A percentile compares a stretch with the other conserved stretches of the same genome.
phyloP scores from a whole-genome alignment of 1,140 invertebrate species.

The Archegozetes longisetosus region DNA sequence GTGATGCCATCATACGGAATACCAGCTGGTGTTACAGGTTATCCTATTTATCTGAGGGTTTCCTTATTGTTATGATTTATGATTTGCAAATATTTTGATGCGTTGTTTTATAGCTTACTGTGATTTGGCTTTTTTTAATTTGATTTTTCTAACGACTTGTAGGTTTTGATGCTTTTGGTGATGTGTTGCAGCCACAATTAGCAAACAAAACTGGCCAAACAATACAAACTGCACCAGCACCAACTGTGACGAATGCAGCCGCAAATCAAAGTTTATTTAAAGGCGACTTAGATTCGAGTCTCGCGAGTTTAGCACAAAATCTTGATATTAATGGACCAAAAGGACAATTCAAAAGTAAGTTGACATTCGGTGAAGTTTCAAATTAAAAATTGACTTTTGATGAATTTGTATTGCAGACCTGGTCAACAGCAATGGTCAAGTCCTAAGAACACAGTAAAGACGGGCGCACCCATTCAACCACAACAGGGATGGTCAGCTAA shows the following conservation, averaged over 20 bases:
- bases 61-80: no score
- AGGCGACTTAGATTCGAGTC: slow-evolving; percentile 75
- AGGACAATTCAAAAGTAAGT: slow-evolving; percentile 10
- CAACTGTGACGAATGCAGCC: background rate
- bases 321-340: slow-evolving; percentile 61
- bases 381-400: background rate
- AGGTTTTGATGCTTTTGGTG: slow-evolving; percentile 49
- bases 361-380: background rate
- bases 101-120: no score
- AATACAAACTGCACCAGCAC: background rate
- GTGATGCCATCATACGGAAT: background rate
- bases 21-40: background rate
- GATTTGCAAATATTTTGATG: no score
- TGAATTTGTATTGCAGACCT: background rate
- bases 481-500: background rate
- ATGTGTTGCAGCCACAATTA: slow-evolving; percentile 41
- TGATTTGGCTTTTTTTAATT: no score
- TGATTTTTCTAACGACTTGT: no score
- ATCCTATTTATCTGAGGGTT: background rate
- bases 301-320: slow-evolving; percentile 76
- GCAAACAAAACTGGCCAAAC: background rate
- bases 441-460: slow-evolving; percentile 13
- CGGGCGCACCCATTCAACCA: slow-evolving; percentile 1
- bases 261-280: slow-evolving; percentile 43
- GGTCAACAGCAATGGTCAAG: slow-evolving; percentile 6